Percentiles rank a stretch among this genome's conserved stretches.
Conservation (phyloP, 2,113 vertebrate species). For the Mustelus asterias region DNA sequence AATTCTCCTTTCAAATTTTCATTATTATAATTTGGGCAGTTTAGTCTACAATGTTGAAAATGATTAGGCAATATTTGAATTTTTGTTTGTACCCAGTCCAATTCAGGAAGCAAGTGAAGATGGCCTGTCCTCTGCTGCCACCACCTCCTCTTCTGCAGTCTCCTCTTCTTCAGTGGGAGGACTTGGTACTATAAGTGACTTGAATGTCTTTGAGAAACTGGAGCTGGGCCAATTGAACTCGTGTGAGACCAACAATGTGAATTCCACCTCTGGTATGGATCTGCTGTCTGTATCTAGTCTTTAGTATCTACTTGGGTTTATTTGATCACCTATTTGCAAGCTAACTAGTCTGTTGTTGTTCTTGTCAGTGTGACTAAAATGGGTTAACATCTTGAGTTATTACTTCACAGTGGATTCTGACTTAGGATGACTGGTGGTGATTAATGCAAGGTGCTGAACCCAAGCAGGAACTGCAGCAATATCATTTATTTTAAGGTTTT, state of each 20-base stretch:
- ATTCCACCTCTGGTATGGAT: conserved; percentile 2
- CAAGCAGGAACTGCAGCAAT: not conserved
- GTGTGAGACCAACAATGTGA: conserved; percentile 40
- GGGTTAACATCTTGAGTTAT: not conserved
- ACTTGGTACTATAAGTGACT: conserved; percentile 54
- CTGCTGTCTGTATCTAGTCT: not conserved
- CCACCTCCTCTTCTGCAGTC: conserved; percentile 56
- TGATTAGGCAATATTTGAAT: conserved; percentile 21
- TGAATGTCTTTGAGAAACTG: conserved; percentile 56
- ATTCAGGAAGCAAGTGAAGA: conserved; percentile 72
- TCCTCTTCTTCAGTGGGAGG: conserved; percentile 54
- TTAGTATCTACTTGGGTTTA: not conserved
- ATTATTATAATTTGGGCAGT: not conserved
- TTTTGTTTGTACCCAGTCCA: conserved; percentile 53
- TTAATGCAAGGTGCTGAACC: not conserved
- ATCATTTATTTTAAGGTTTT: too few species aligned
- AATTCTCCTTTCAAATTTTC: not conserved
- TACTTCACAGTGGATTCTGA: not conserved
- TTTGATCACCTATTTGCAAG: not conserved
- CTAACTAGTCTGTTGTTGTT: not conserved
- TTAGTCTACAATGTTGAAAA: not conserved
- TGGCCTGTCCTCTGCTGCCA: conserved; percentile 50
- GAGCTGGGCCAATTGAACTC: conserved; percentile 43
- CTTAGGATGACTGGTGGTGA: not conserved
- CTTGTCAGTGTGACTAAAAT: not conserved